Evolutionary conservation across 2,888 invertebrate genomes (phyloP).

Genomic region (Agrochola lota): DNA sequence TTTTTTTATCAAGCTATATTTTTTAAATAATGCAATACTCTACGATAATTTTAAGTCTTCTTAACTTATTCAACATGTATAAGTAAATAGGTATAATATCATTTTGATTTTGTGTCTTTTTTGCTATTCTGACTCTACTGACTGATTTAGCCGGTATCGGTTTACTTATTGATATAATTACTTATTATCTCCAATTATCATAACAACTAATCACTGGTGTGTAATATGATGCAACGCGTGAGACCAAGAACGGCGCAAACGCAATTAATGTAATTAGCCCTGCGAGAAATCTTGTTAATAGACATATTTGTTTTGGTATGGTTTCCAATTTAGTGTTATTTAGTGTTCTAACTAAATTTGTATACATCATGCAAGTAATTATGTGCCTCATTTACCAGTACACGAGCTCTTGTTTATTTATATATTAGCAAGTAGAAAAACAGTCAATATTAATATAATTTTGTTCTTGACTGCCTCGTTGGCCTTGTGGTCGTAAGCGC

Average conservation of each 20-base stretch:
- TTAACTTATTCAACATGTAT: background rate
- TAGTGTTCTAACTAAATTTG: background rate
- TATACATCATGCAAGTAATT: background rate
- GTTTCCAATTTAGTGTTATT: background rate
- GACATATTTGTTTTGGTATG: background rate
- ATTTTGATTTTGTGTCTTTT: background rate
- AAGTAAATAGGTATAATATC: background rate
- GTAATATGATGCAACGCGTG: constrained; percentile 21
- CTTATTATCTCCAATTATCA: constrained; percentile 26
- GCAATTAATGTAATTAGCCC: constrained; percentile 44
- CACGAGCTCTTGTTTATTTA: background rate
- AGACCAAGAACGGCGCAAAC: constrained; percentile 22
- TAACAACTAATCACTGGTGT: constrained; percentile 22
- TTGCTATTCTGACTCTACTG: background rate
- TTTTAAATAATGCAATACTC: background rate
- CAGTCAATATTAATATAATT: background rate
- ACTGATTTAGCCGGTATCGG: background rate
- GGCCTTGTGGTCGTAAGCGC: background rate
- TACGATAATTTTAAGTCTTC: background rate
- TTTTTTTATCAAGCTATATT: background rate
- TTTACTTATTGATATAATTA: constrained; percentile 18
- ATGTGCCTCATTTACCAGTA: background rate
- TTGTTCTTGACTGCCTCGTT: background rate
- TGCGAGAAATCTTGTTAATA: background rate
- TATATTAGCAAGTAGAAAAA: background rate